Base-by-base conservation (phyloP, 2,888 invertebrate genomes). In the Perizoma flavofasciatum region DNA sequence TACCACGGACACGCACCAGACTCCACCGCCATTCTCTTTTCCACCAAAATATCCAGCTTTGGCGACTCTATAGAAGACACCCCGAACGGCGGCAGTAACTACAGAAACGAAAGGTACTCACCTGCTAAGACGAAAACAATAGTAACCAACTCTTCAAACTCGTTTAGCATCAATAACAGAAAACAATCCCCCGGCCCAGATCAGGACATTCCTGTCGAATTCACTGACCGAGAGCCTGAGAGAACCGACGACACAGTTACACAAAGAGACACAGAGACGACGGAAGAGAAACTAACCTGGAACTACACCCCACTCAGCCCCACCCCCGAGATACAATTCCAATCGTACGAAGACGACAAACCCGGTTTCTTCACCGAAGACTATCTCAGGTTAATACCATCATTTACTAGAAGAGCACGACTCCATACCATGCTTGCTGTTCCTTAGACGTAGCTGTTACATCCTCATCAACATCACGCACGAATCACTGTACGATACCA, bases 31-130 rank as follows among this genome's bases (percentile, higher is more conserved):
- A 81, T 92, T 68, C 73, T 92, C 54, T 92, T 92, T 74, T 92
- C 92, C n/a, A 92, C 92, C 4, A 92, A 92, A 81, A 91, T 92
- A 64, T 90, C 92, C 56, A 92, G 92, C 78, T 92, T 92, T 72
- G 92, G 92, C 40, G 92, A 92, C 55, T 87, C 92, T 34, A 65
- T 89, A 46, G 92, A 92, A 45, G 88, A 88, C 49, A 76, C 64
- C 64, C 71, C 87, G 73, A 85, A 90, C 80, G 88, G 86, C 53
- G 61, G 52, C 49, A 49, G 49, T 68, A 89, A 81, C 81, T 88
- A 74, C 85, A 85, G 73, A 75, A 80, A 81, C 72, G 93, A 83
- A 74, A 87, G 79, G 89, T 93, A 89, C 78, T 86, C 74, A 78
- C 86, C 82, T 78, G 86, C 83, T 78, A 92, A 79, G 79, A 91